phyloP scores from a whole-genome alignment of 2,888 invertebrate genomes.

The Chrysopilus asiliformis region DNA sequence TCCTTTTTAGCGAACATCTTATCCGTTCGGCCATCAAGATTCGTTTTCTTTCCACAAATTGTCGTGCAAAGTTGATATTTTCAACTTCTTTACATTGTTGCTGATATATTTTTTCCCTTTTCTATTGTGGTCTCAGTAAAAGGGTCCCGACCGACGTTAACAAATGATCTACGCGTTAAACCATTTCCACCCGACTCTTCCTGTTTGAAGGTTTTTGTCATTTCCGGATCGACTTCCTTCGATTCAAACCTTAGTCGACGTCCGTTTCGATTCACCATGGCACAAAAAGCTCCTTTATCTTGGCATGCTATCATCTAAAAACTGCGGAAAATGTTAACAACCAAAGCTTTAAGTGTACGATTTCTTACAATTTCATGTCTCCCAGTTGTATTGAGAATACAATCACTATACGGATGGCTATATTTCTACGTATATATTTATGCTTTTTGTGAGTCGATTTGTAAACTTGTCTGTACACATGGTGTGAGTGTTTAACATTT shows the following conservation, averaged over 20 bases:
- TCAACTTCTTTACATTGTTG: too few relatives aligned
- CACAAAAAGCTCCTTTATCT: background rate
- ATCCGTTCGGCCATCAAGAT: too few relatives aligned
- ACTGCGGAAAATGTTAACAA: background rate
- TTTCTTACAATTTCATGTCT: background rate
- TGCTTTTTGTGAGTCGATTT: too few relatives aligned
- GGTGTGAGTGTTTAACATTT: too few relatives aligned
- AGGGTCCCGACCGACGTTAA: background rate
- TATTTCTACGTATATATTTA: too few relatives aligned
- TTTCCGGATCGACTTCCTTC: background rate
- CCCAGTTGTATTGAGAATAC: background rate
- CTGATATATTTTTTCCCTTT: too few relatives aligned
- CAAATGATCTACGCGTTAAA: conserved; percentile 2
- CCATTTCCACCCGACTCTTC: conserved; percentile 1
- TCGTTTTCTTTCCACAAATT: too few relatives aligned
- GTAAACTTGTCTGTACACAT: too few relatives aligned
- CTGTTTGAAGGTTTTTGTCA: conserved; percentile 1
- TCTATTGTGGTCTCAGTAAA: too few relatives aligned
- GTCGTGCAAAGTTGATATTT: too few relatives aligned
- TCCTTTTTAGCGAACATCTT: too few relatives aligned
- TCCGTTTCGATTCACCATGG: background rate
- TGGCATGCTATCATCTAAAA: background rate
- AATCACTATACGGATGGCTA: too few relatives aligned
- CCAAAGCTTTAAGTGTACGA: background rate
- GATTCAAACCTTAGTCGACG: background rate